These are phyloP conservation scores for Zingel zingel DNA, from an alignment of 2,113 vertebrate genomes.

Conservation along the genomic window DNA sequence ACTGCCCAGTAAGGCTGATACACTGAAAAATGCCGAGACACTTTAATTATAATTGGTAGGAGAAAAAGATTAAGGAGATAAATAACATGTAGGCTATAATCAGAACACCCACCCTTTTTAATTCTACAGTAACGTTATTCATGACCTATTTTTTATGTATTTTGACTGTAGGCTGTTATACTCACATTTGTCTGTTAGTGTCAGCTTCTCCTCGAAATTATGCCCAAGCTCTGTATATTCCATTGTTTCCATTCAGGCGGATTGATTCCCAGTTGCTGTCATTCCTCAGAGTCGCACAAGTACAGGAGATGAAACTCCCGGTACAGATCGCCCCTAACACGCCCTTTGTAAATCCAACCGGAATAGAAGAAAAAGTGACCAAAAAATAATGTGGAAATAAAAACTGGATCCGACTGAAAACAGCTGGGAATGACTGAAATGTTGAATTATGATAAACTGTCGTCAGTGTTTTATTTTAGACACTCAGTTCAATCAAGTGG, in stretches of 20 bases:
- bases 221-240: slow-evolving; percentile 81
- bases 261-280: slow-evolving; percentile 74
- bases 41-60: not conserved
- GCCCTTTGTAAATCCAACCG: slow-evolving; percentile 73
- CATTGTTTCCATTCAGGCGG: slow-evolving; percentile 79
- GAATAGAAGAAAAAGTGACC: not conserved
- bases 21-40: not conserved
- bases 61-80: not conserved
- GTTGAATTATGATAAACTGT: not conserved
- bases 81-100: not conserved
- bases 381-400: not conserved
- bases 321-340: slow-evolving; percentile 71
- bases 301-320: slow-evolving; percentile 76
- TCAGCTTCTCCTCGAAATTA: slow-evolving; percentile 80
- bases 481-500: slow-evolving; percentile 15
- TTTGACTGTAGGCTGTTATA: slow-evolving; percentile 18
- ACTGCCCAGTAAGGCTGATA: not conserved
- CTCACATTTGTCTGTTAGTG: slow-evolving; percentile 81
- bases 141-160: not conserved
- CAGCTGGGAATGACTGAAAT: not conserved
- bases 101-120: not conserved
- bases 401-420: slow-evolving; percentile 11
- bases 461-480: not conserved
- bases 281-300: slow-evolving; percentile 80
- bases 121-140: not conserved